Base-by-base conservation (phyloP, 2,797 vertebrate genomes). In the Streptopelia turtur region DNA sequence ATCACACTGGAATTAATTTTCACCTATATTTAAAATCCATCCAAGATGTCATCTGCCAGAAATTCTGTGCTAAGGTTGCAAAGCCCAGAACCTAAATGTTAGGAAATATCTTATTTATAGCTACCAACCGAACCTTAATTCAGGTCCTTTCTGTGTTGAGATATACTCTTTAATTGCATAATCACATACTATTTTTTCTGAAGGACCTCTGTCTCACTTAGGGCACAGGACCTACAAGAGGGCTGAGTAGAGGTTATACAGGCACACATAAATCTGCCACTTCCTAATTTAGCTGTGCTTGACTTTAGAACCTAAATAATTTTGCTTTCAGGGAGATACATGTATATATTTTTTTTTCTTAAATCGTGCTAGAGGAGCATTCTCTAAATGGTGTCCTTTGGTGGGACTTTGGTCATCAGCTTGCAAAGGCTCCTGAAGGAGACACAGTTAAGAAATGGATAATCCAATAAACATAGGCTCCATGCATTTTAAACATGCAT, bases 201-300 rank as follows among this genome's bases (percentile, higher is more conserved):
- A 30, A 79, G 66, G 86, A 93, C 87, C 64, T 79, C 70, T 95
- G 91, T 83, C 83, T 95, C 66, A 20, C 41, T 68, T 1, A 0
- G 94, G 85, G 91, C 93, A 93, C 74, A 68, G 83, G 78, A 93
- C 91, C 60, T 97, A 96, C 95, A 94, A 93, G 94, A 88, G 95
- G 91, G 86, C 90, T 70, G 64, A 87, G 81, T 3, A 94, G 78
- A 94, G 90, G 95, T 97, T 92, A 93, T 39, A 10, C 70, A 87
- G 90, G 30, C 94, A 45, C 57, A 55, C 83, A 92, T 95, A 96
- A 96, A 96, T 96, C 95, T 94, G 94, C 83, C 90, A 93, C 49
- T 92, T 95, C 90, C 90, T 96, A 94, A 96, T 96, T 94, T 89
- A 93, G 77, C 70, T 91, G 93, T 77, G 81, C 88, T 95, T 96